Base-by-base conservation (phyloP, 1,140 invertebrate genomes). In the Drosophila sulfurigaster region DNA sequence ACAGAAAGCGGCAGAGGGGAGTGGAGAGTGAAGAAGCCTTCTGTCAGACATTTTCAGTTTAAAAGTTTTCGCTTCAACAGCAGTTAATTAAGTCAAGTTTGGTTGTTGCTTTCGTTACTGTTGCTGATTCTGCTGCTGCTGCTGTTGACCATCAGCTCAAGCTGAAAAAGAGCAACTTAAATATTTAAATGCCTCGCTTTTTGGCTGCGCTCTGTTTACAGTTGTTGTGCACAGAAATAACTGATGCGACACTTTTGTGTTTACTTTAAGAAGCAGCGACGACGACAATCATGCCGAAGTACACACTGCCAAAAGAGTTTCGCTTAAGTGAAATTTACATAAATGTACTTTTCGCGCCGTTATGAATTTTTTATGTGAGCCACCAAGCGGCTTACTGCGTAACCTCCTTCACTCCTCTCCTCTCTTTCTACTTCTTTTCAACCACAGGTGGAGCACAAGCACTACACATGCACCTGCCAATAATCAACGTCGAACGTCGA, bases 41-140 rank as follows among this genome's bases (percentile, higher is more conserved):
- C 82, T 78, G 69, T 72, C 69, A 86, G 77, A 65, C 70, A 72
- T 87, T 81, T 25, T 79, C 63, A 63, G 73, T 73, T 49, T 15
- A 81, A 89, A 88, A 64, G 38, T 72, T 88, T 88, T 89, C 70
- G 85, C 70, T 78, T 81, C 66, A 83, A 81, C 78, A 81, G 81
- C 83, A 89, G 85, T 88, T 88, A 88, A 88, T 88, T 88, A 89
- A 88, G 85, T 87, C 81, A 89, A 89, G 85, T 88, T 85, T 79
- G 46, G 75, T 52, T 68, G 62, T 75, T 78, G 68, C 52, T 75
- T 46, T 51, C 20, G 20, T 25, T 78, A 67, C 45, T 52, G 35
- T 6, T 49, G 38, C 8, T 63, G 51, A 49, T 51, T 20, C 25
- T 65, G 48, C 20, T 78, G 45, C 20, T 73, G 28, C 28, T 71